Conservation (phyloP, 2,113 vertebrate species). For the Rana temporaria region DNA sequence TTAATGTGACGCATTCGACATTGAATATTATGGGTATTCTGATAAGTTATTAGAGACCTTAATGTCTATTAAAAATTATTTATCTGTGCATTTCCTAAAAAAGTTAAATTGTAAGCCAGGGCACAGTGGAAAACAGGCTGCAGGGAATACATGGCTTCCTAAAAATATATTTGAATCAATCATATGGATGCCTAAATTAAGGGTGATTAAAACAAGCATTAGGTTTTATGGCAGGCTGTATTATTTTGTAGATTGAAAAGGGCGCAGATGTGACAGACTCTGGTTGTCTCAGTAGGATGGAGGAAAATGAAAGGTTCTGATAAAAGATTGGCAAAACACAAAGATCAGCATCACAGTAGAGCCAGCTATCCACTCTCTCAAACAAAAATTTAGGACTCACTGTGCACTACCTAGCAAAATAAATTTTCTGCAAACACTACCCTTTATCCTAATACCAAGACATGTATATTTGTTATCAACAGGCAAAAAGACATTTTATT, state of each 20-base stretch:
- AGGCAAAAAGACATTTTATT: neutral
- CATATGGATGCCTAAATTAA: conserved; percentile 58
- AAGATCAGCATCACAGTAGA: neutral
- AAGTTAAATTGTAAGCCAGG: conserved; percentile 5
- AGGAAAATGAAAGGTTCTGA: conserved; percentile 9
- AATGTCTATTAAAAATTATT: conserved; percentile 17
- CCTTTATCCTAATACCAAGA: neutral
- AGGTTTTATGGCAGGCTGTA: conserved; percentile 60
- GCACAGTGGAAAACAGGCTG: conserved; percentile 41
- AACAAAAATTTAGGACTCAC: no score
- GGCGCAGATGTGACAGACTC: conserved; percentile 56
- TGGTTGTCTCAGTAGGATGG: neutral
- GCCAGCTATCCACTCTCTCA: neutral
- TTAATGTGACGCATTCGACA: no score
- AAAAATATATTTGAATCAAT: conserved; percentile 67
- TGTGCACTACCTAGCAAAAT: neutral
- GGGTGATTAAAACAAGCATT: conserved; percentile 63
- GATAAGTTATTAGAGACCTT: no score
- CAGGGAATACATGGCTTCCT: conserved; percentile 53
- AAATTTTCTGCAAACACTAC: neutral
- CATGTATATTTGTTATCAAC: neutral
- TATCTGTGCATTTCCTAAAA: conserved; percentile 4
- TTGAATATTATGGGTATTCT: no score
- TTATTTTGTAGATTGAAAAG: conserved; percentile 63
- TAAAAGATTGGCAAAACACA: conserved; percentile 19